A percentile compares a stretch with the other conserved stretches of the same genome.
phyloP scores from a whole-genome alignment of 1,140 invertebrate species.

The Drosophila equinoxialis region DNA sequence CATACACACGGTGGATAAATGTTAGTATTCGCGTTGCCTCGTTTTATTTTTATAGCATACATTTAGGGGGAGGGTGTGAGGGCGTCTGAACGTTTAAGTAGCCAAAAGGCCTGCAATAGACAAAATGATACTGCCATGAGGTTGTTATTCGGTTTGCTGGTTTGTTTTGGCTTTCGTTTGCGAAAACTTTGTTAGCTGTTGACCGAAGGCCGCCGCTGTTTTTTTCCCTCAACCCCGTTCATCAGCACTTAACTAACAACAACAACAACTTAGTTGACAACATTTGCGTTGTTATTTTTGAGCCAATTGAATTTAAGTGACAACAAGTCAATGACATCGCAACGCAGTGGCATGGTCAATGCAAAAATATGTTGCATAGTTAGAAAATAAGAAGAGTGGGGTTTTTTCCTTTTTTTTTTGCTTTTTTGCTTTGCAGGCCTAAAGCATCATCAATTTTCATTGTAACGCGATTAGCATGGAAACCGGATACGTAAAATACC shows the following conservation, averaged over 20 bases:
- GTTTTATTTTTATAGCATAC: conserved; percentile 61
- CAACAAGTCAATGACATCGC: conserved; percentile 70
- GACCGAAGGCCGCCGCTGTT: conserved; percentile 24
- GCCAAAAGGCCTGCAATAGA: conserved; percentile 47
- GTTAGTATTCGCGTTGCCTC: conserved; percentile 31
- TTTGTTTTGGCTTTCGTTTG: conserved; percentile 39
- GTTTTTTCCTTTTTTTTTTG: conserved; percentile 2
- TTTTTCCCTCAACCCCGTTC: not conserved
- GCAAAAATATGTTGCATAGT: conserved; percentile 70
- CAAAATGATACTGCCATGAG: conserved; percentile 27
- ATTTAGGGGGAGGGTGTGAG: conserved; percentile 33
- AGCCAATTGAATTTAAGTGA: conserved; percentile 77
- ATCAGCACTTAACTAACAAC: conserved; percentile 1
- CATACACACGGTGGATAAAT: conserved; percentile 1
- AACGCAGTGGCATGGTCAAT: conserved; percentile 46
- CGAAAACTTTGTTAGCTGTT: conserved; percentile 70
- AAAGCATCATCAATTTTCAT: conserved; percentile 79
- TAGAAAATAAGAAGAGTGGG: conserved; percentile 25
- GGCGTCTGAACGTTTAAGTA: conserved; percentile 56
- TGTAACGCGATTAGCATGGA: conserved; percentile 74
- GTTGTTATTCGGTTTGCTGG: conserved; percentile 54
- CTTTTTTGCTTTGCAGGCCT: conserved; percentile 6
- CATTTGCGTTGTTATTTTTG: conserved; percentile 58
- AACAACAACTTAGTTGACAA: conserved; percentile 57
- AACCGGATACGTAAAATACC: conserved; percentile 66